Evolutionary conservation across 2,113 vertebrate species (phyloP).

Genomic region (Heliornis fulica): DNA sequence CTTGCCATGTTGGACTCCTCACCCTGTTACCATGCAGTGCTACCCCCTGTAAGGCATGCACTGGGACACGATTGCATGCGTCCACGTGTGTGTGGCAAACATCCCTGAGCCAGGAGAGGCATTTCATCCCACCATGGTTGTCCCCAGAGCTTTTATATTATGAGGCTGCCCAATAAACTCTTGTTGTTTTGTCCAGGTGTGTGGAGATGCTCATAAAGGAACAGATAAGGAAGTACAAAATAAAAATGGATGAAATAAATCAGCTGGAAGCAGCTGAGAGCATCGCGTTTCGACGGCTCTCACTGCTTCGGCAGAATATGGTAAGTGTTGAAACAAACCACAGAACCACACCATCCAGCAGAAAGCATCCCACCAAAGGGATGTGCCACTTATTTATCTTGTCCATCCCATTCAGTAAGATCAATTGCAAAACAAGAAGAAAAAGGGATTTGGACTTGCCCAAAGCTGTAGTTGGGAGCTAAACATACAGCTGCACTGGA

Average conservation of each 20-base stretch:
- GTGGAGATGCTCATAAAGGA: slow-evolving; percentile 95
- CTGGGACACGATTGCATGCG: not conserved
- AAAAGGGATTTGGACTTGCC: not conserved
- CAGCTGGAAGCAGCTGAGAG: slow-evolving; percentile 92
- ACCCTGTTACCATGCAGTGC: not conserved
- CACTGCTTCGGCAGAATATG: slow-evolving; percentile 84
- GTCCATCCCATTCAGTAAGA: not conserved
- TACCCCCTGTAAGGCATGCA: not conserved
- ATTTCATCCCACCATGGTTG: not conserved
- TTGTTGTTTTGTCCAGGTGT: slow-evolving; percentile 75
- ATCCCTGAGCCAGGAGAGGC: not conserved
- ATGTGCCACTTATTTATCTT: not conserved
- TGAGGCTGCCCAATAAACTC: not conserved
- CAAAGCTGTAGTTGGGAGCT: not conserved
- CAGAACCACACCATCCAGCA: not conserved
- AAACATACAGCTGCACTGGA: not conserved
- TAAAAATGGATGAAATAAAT: slow-evolving; percentile 94
- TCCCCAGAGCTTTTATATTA: not conserved
- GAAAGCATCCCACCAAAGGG: not conserved
- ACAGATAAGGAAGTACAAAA: slow-evolving; percentile 91
- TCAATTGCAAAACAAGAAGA: not conserved
- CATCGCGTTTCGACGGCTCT: slow-evolving; percentile 87
- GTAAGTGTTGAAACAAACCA: slow-evolving; percentile 66
- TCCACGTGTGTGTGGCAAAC: not conserved
- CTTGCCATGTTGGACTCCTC: not conserved